These are phyloP conservation scores for Conomelus anceps DNA, from an alignment of 2,888 invertebrate genomes.

Conservation along the genomic window DNA sequence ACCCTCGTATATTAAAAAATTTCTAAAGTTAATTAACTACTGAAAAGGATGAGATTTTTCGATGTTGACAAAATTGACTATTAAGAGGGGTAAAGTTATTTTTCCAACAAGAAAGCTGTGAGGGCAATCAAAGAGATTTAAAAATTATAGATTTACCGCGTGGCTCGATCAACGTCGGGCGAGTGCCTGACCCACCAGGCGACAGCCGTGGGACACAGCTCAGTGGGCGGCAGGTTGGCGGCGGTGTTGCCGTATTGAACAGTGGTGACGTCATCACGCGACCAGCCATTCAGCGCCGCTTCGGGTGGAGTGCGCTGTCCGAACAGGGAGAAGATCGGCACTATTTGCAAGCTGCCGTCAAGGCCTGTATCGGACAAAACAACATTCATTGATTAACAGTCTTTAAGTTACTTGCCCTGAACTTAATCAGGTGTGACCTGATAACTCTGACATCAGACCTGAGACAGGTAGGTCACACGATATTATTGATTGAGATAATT, in stretches of 20 bases:
- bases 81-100: neutral
- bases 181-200: slow-evolving; percentile 40
- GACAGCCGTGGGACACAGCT: slow-evolving; percentile 28
- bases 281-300: slow-evolving; percentile 18
- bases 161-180: slow-evolving; percentile 28
- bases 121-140: neutral
- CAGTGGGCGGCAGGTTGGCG: slow-evolving; percentile 13
- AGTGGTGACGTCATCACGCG: slow-evolving; percentile 27
- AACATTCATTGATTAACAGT: no score
- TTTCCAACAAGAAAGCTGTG: no score
- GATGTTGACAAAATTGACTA: neutral
- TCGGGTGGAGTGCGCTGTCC: slow-evolving; percentile 42
- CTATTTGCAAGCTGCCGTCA: slow-evolving; percentile 54
- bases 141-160: neutral
- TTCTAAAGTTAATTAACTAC: no score
- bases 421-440: no score
- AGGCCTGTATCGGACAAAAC: no score
- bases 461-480: no score
- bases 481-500: no score
- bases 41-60: no score
- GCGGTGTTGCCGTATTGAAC: slow-evolving; percentile 24
- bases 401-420: no score
- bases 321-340: slow-evolving; percentile 53
- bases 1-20: no score
- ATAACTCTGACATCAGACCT: no score